A percentile compares a stretch with the other conserved stretches of the same genome.
Evolutionary conservation across 2,113 vertebrate species (phyloP).

Genomic region (Notarius quadriscutis): DNA sequence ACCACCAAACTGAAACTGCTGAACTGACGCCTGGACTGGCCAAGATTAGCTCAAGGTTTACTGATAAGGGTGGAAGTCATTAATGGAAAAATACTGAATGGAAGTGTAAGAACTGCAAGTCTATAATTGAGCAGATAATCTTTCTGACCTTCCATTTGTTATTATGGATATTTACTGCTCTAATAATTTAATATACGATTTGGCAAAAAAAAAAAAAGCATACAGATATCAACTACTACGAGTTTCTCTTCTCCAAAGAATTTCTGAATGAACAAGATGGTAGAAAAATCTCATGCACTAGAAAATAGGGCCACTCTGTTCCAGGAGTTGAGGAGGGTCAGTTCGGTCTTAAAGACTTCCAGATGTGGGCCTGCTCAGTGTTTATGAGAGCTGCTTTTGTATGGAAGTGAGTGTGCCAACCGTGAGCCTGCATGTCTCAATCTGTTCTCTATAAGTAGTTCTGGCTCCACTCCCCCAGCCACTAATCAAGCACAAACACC

Average conservation of each 20-base stretch:
- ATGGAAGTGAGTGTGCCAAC: conserved; percentile 12
- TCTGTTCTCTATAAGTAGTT: conserved; percentile 23
- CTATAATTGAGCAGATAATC: conserved; percentile 2
- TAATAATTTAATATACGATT: not conserved
- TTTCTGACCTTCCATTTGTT: not conserved
- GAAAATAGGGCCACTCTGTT: conserved; percentile 38
- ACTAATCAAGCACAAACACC: not conserved
- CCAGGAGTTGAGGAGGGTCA: conserved; percentile 44
- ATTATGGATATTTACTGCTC: not conserved
- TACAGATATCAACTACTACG: conserved; percentile 9
- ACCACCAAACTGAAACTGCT: not conserved
- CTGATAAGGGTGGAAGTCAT: not conserved
- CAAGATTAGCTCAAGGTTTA: not conserved
- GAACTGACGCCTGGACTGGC: not conserved
- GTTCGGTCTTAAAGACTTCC: conserved; percentile 53
- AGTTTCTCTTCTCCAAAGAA: not conserved
- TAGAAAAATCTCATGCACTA: conserved; percentile 22
- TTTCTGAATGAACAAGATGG: conserved; percentile 22
- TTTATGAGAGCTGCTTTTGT: conserved; percentile 43
- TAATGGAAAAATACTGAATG: not conserved
- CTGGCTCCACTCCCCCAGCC: not conserved
- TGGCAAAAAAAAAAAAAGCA: not conserved
- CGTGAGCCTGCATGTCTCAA: conserved; percentile 19
- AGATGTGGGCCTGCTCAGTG: conserved; percentile 54
- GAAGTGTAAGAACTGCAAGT: not conserved